phyloP scores from a whole-genome alignment of 2,797 vertebrate species.

The Gastrophryne carolinensis region DNA sequence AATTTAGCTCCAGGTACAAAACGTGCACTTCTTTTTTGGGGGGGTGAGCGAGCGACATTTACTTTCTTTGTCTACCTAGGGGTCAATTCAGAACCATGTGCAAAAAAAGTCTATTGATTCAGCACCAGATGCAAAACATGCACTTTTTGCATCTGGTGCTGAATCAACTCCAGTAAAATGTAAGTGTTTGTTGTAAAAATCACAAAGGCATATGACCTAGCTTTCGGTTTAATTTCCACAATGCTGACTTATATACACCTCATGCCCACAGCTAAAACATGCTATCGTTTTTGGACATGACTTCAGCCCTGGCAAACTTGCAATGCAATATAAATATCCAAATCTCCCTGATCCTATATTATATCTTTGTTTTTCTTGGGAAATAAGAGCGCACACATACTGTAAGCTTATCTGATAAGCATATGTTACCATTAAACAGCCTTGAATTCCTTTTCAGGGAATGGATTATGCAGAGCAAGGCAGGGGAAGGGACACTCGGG shows the following conservation, averaged over 20 bases:
- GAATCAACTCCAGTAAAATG: too few relatives aligned
- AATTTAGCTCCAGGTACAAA: too few relatives aligned
- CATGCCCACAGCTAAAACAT: neutral
- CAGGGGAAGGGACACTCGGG: neutral
- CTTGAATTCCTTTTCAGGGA: neutral
- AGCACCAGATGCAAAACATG: too few relatives aligned
- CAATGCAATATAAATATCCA: neutral
- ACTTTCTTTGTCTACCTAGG: too few relatives aligned
- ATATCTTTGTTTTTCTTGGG: slow-evolving; percentile 28
- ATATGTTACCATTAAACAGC: slow-evolving; percentile 5
- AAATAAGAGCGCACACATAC: slow-evolving; percentile 17
- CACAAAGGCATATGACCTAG: too few relatives aligned
- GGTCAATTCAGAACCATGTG: too few relatives aligned
- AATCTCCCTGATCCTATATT: slow-evolving; percentile 21
- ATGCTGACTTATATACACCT: neutral
- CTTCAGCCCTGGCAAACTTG: slow-evolving; percentile 9
- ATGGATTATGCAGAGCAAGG: neutral
- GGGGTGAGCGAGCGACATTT: too few relatives aligned
- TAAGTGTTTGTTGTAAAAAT: too few relatives aligned
- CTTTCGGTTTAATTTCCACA: neutral
- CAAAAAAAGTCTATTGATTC: too few relatives aligned
- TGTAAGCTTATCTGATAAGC: slow-evolving; percentile 19
- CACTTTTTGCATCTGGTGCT: too few relatives aligned
- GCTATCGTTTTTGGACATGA: neutral
- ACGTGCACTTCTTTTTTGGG: too few relatives aligned